These are phyloP conservation scores for Bombus cullumanus DNA, from an alignment of 1,140 invertebrate genomes.

Conservation along the genomic window DNA sequence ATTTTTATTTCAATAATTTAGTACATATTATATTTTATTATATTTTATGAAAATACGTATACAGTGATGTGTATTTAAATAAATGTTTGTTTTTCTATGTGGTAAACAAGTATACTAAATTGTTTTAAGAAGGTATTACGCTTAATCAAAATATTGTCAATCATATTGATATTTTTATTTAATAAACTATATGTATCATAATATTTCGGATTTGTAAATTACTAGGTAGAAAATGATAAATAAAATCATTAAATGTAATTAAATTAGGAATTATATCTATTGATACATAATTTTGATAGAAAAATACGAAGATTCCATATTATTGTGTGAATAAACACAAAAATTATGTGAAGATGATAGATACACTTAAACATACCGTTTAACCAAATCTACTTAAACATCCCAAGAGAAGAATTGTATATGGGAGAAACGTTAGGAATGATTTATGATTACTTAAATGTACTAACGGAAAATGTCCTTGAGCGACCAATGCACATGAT, in stretches of 20 bases:
- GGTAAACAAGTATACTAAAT: background rate
- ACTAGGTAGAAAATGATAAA: too few relatives aligned
- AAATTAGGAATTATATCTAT: background rate
- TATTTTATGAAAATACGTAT: background rate
- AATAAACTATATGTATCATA: background rate
- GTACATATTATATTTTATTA: background rate
- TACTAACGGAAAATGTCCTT: background rate
- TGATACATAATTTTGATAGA: background rate
- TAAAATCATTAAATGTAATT: conserved; percentile 11
- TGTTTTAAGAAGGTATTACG: background rate
- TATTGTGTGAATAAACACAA: background rate
- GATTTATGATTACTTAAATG: background rate
- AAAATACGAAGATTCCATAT: background rate
- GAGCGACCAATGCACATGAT: background rate
- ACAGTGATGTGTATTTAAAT: background rate
- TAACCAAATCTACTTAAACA: background rate
- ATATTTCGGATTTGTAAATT: background rate
- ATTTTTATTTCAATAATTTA: conserved; percentile 1
- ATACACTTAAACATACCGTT: background rate
- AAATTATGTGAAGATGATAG: background rate
- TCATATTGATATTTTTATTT: background rate
- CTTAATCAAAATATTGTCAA: background rate
- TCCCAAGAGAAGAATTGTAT: background rate
- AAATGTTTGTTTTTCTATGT: background rate
- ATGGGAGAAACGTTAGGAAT: background rate